These are phyloP conservation scores for Gila robusta DNA, from an alignment of 2,797 vertebrate genomes.

Conservation along the genomic window DNA sequence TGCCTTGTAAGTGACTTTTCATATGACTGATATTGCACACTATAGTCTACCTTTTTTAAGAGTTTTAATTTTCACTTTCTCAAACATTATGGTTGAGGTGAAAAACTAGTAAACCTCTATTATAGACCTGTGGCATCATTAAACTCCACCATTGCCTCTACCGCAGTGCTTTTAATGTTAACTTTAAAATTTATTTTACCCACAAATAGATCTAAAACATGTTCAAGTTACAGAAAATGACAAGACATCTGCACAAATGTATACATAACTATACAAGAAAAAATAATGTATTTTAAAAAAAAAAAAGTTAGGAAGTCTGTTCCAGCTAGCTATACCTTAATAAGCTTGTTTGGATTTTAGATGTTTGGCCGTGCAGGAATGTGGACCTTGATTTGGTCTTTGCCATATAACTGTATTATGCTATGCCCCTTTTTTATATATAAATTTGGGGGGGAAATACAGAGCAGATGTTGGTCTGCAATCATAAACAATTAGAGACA, in stretches of 20 bases:
- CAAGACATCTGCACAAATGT: neutral
- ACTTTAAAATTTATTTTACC: neutral
- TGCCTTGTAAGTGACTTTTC: neutral
- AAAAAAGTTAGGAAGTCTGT: neutral
- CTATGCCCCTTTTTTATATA: neutral
- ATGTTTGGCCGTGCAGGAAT: neutral
- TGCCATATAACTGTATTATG: neutral
- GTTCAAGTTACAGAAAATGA: constrained; percentile 15
- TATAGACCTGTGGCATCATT: constrained; percentile 10
- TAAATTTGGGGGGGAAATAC: neutral
- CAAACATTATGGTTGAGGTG: neutral
- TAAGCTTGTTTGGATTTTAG: neutral
- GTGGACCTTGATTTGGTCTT: neutral
- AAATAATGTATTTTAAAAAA: neutral
- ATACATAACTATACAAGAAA: neutral
- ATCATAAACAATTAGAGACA: neutral
- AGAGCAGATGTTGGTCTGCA: neutral
- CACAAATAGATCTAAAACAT: neutral
- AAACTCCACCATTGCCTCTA: neutral
- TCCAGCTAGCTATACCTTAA: neutral
- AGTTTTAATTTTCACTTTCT: neutral
- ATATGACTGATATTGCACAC: neutral
- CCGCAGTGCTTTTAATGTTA: neutral
- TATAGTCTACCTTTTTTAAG: neutral
- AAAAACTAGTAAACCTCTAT: neutral